A percentile compares a stretch with the other conserved stretches of the same genome.
phyloP scores from a whole-genome alignment of 2,888 invertebrate species.

The Drosophila suboccidentalis region DNA sequence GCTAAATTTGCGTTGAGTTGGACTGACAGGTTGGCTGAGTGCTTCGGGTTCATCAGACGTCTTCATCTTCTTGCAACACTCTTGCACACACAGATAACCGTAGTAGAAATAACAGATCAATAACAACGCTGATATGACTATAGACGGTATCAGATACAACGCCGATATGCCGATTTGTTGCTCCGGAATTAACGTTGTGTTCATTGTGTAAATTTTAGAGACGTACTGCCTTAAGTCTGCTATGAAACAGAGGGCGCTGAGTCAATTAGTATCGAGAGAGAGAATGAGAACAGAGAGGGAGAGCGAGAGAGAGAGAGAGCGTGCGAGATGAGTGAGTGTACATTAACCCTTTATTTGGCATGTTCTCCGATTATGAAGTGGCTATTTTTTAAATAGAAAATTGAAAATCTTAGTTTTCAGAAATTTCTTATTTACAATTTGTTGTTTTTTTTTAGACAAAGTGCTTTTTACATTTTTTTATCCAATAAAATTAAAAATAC shows the following conservation, averaged over 20 bases:
- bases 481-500: too few species aligned
- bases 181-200: conserved; percentile 10
- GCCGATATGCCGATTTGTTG: conserved; percentile 3
- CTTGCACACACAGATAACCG: conserved; percentile 36
- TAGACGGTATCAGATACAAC: conserved; percentile 30
- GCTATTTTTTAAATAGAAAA: too few species aligned
- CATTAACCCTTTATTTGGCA: background rate
- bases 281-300: background rate
- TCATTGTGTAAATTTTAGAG: conserved; percentile 37
- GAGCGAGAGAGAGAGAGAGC: background rate
- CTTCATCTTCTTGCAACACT: conserved; percentile 19
- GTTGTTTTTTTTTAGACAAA: too few species aligned
- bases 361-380: too few species aligned
- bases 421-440: too few species aligned
- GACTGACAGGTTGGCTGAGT: background rate
- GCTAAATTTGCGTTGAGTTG: background rate
- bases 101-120: conserved; percentile 38
- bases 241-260: conserved; percentile 22
- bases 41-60: background rate
- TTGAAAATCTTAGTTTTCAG: too few species aligned
- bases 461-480: too few species aligned
- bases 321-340: background rate
- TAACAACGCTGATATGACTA: conserved; percentile 7
- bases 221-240: conserved; percentile 19
- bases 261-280: conserved; percentile 6